Evolutionary conservation across 2,797 vertebrate genomes (phyloP), one percentile per base, ranked within the genome.

Genomic region (Monodelphis domestica): DNA sequence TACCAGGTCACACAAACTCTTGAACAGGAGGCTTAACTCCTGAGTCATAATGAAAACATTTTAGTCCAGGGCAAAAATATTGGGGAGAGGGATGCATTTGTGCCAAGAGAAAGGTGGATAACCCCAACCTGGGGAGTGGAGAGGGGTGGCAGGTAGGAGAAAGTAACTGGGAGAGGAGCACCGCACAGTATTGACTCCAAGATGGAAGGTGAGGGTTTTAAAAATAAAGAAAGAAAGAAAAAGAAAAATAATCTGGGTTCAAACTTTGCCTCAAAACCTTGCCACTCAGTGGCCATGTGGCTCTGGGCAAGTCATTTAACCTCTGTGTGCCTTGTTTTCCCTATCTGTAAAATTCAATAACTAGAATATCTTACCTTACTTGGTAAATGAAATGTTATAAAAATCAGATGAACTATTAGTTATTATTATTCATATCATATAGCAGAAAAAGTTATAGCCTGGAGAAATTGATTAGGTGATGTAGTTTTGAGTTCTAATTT

Each of bases 1-100:
- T 92, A 89, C 88, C 90, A 92, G 54, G 59, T 54, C 53, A 57
- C 3, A 84, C 88, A 90, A 78, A 84, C 54, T 87, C 53, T 59
- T 94, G 63, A 78, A 90, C 93, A 93, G 9, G 91, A 89, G 90
- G 93, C 88, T 89, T 88, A 91, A 78, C 88, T 54, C 92, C 7
- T 90, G 53, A 92, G 92, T 59, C 5, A 88, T 1, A 89, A 3
- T 33, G 29, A 52, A 54, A 89, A 89, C 50, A 88, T 59, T 12
- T 52, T n/a, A 29, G 17, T 38, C 70, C 26, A 9, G 17, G 21
- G 7, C 70, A 78, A 78, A 45, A 45, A 78, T 45, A 38, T 78
- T 45, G 21, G 70, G 70, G 38, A 45, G 21, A 78, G 70, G 38
- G 38, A 45, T 26, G 21, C 2, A 45, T 78, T 45, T 78, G 38